Percentiles rank a stretch among this genome's conserved stretches.
phyloP scores from a whole-genome alignment of 2,888 invertebrate species.

The Hecatera dysodea region DNA sequence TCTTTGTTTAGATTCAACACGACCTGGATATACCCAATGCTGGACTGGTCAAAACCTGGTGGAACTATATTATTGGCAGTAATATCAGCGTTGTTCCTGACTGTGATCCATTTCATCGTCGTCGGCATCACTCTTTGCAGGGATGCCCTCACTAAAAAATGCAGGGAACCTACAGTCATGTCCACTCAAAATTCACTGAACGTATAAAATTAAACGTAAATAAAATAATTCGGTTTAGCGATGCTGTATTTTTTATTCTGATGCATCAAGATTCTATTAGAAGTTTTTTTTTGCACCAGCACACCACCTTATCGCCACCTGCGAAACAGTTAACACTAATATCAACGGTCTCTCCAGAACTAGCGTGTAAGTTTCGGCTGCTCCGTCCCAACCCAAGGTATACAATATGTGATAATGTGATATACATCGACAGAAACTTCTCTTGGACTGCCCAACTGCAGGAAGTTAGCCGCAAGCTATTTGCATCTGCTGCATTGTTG shows the following conservation, averaged over 20 bases:
- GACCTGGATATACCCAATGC: slow-evolving; percentile 93
- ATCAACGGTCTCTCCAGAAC: not conserved
- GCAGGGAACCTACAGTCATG: slow-evolving; percentile 67
- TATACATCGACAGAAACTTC: no score
- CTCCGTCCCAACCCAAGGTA: no score
- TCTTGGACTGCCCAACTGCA: no score
- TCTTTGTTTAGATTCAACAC: slow-evolving; percentile 89
- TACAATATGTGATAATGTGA: not conserved
- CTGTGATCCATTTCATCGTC: slow-evolving; percentile 91
- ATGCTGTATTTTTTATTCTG: slow-evolving; percentile 31
- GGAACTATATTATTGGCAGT: slow-evolving; percentile 90
- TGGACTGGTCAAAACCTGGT: slow-evolving; percentile 94
- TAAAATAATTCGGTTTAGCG: slow-evolving; percentile 35
- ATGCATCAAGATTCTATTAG: slow-evolving; percentile 20
- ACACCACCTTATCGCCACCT: no score
- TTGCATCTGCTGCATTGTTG: no score
- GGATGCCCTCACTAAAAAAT: slow-evolving; percentile 75
- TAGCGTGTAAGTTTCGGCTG: not conserved
- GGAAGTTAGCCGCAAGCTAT: no score
- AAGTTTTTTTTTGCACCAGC: not conserved
- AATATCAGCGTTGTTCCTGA: slow-evolving; percentile 91
- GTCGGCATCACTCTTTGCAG: slow-evolving; percentile 89
- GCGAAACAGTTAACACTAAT: no score
- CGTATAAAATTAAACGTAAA: slow-evolving; percentile 25
- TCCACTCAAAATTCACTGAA: slow-evolving; percentile 44